Evolutionary conservation across 2,113 vertebrate species (phyloP), one percentile per base, ranked within the genome.

Genomic region (Marmota flaviventris): DNA sequence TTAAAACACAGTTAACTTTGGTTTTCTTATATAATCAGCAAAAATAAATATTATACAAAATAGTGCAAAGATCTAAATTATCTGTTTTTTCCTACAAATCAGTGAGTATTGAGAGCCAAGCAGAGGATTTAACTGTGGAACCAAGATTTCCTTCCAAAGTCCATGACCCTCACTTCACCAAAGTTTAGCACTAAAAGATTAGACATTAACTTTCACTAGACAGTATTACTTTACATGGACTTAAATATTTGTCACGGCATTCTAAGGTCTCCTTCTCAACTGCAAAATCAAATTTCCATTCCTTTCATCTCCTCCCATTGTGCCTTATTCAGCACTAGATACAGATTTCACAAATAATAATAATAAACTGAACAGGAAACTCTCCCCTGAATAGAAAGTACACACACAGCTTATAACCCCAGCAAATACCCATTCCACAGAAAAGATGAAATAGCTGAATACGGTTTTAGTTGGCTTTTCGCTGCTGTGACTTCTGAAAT

Each of bases 251-350:
- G 65, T 4, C 42, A 39, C 5, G 34, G 16, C 18, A 39, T 65
- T 90, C 29, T n/a, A 89, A 22, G 10, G 70, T 83, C 70, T 94
- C 45, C 25, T 95, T 79, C 39, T 75, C 65, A 93, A 97, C 18
- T 72, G 16, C 25, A 42, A 94, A 77, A 10, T 61, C 5, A 6
- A 91, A 16, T 61, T 91, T 88, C 39, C 63, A n/a, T 27, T 85
- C 24, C 27, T 97, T 93, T 45, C 18, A 20, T 83, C 7, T 96
- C 75, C 13, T 82, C 34, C 24, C 22, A 79, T 0, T 77, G 27
- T 45, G 32, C 5, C 32, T 94, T 24, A 69, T 29, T 39, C 48
- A 79, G 32, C 53, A 91, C 2, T 37, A n/a, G 22, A 51, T 48
- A 76, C n/a, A 96, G 13, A 5, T 93, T 93, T 45, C 84, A 1